phyloP scores from a whole-genome alignment of 2,888 invertebrate species.

The Oxytorus armatus region DNA sequence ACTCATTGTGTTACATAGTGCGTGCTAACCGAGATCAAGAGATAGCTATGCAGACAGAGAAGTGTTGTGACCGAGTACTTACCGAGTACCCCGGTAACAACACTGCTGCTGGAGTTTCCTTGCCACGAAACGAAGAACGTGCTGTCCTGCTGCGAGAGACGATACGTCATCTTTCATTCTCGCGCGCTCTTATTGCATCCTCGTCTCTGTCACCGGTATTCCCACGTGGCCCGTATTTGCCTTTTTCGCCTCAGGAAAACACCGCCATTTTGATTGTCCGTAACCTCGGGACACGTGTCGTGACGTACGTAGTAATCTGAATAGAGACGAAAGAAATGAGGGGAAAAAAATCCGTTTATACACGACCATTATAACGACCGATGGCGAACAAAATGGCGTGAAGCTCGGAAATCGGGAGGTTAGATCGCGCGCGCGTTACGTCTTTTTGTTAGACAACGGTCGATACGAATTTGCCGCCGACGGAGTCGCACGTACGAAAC shows the following conservation, averaged over 20 bases:
- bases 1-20: conserved; percentile 57
- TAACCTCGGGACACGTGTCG: conserved; percentile 70
- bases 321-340: conserved; percentile 30
- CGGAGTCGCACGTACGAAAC: no score
- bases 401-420: not conserved
- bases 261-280: conserved; percentile 79
- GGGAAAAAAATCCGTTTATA: not conserved
- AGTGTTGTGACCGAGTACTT: conserved; percentile 60
- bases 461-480: no score
- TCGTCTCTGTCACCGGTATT: conserved; percentile 54
- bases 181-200: conserved; percentile 6
- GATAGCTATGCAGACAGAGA: conserved; percentile 76
- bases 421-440: no score
- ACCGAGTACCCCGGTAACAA: no score
- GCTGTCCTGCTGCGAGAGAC: conserved; percentile 41
- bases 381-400: not conserved
- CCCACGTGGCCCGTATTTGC: no score
- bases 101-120: conserved; percentile 27
- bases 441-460: no score
- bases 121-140: conserved; percentile 32
- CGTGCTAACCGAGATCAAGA: conserved; percentile 74
- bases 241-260: conserved; percentile 75
- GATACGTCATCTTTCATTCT: conserved; percentile 17
- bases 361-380: conserved; percentile 2
- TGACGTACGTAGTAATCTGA: conserved; percentile 47